Evolutionary conservation across 2,113 vertebrate genomes (phyloP).

Genomic region (Macrotis lagotis): DNA sequence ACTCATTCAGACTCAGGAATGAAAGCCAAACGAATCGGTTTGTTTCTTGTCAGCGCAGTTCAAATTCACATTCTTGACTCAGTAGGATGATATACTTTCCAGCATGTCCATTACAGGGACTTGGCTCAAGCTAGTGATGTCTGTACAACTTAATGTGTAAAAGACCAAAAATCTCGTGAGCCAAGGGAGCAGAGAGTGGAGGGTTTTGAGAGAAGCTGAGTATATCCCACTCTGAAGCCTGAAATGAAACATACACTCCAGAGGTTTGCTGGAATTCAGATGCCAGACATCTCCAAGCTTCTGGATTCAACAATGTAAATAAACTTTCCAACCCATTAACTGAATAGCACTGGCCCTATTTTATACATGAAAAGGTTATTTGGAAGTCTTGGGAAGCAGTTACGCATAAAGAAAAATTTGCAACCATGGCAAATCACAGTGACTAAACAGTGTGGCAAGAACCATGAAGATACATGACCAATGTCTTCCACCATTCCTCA

Average conservation of each 20-base stretch:
- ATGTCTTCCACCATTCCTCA: not conserved
- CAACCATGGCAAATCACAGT: not conserved
- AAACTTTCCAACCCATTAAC: conserved; percentile 1
- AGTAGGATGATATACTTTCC: conserved; percentile 66
- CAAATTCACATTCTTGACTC: conserved; percentile 75
- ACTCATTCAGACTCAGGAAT: conserved; percentile 50
- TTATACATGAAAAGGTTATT: conserved; percentile 10
- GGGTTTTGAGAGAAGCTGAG: conserved; percentile 55
- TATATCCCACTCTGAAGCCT: conserved; percentile 18
- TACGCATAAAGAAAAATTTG: not conserved
- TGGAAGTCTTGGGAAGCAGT: conserved; percentile 31
- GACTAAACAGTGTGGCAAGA: conserved; percentile 39
- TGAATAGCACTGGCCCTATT: conserved; percentile 4
- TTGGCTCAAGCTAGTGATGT: conserved; percentile 57
- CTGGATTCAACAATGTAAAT: conserved; percentile 12
- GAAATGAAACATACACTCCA: conserved; percentile 10
- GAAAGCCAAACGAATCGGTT: conserved; percentile 65
- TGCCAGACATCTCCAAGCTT: conserved; percentile 43
- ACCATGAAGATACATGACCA: conserved; percentile 52
- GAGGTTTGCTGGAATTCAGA: conserved; percentile 28
- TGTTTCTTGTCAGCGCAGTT: conserved; percentile 68
- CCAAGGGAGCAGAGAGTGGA: conserved; percentile 50
- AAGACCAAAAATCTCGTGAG: conserved; percentile 24
- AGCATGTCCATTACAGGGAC: conserved; percentile 75
- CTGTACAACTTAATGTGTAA: conserved; percentile 61